These are phyloP conservation scores for Micromussa lordhowensis DNA, from an alignment of 92 coral and sea anemone genomes.

Conservation along the genomic window DNA sequence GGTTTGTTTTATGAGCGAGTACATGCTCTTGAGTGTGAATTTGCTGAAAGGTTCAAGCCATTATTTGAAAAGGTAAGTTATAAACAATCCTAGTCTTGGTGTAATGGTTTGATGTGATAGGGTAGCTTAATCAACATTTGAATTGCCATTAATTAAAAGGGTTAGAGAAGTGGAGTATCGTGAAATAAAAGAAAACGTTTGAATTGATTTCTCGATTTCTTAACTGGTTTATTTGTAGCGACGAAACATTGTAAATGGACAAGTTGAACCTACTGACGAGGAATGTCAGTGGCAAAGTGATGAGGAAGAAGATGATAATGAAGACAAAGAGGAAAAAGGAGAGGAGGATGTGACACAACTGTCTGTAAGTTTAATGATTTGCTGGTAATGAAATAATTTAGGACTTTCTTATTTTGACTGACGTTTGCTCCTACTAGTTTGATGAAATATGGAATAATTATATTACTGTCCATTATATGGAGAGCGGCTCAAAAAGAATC, in stretches of 20 bases:
- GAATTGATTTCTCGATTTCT: neutral
- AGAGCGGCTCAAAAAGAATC: too few relatives aligned
- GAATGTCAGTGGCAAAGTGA: constrained; percentile 96
- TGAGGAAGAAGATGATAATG: constrained; percentile 75
- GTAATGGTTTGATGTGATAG: neutral
- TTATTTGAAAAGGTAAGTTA: constrained; percentile 87
- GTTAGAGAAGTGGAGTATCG: neutral
- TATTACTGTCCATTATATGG: too few relatives aligned
- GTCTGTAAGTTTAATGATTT: constrained; percentile 74
- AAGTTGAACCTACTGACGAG: constrained; percentile 91
- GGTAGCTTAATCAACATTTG: neutral
- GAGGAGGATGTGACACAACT: constrained; percentile 82
- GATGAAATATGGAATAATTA: too few relatives aligned
- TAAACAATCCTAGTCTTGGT: neutral
- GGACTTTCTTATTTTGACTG: too few relatives aligned
- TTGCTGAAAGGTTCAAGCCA: constrained; percentile 94
- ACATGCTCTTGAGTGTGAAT: constrained; percentile 97
- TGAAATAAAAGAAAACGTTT: neutral
- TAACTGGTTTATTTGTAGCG: constrained; percentile 54
- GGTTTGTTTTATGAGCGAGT: constrained; percentile 94
- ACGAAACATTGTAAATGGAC: constrained; percentile 75
- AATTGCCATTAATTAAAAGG: too few relatives aligned
- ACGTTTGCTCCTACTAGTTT: too few relatives aligned
- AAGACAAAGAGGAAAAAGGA: constrained; percentile 67
- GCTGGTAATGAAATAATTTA: neutral